Percentiles rank a stretch among this genome's conserved stretches.
phyloP scores from a whole-genome alignment of 2,113 vertebrate genomes.

The Periophthalmus modestus region DNA sequence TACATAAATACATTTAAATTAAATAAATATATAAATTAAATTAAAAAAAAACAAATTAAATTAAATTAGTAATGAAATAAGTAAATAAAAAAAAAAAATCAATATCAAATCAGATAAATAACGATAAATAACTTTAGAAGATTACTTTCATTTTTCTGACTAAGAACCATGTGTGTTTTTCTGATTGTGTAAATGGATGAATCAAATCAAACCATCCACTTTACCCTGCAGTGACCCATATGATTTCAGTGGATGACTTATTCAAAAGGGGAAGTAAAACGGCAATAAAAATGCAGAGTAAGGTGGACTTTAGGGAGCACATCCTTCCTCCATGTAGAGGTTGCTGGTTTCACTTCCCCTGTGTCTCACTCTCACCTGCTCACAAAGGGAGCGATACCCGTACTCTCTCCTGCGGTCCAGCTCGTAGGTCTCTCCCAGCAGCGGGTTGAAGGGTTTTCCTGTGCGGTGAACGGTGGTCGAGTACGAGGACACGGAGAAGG shows the following conservation, averaged over 20 bases:
- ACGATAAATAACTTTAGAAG: no score
- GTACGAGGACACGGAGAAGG: conserved; percentile 95
- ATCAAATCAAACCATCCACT: background rate
- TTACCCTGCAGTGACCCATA: background rate
- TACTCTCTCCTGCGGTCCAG: conserved; percentile 89
- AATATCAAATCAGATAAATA: no score
- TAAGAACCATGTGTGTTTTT: background rate
- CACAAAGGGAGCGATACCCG: conserved; percentile 91
- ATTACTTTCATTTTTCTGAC: background rate
- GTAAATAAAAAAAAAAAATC: no score
- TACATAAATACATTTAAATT: background rate
- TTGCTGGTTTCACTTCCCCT: conserved; percentile 62
- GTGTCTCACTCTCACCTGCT: conserved; percentile 82
- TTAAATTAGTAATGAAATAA: no score
- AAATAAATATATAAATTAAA: no score
- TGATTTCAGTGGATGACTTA: background rate
- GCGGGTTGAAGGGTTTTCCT: conserved; percentile 96
- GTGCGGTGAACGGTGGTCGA: conserved; percentile 94
- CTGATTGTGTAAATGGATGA: background rate
- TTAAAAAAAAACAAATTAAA: no score
- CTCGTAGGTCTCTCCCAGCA: conserved; percentile 94
- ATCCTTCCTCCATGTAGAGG: conserved; percentile 3
- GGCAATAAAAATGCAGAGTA: conserved; percentile 24
- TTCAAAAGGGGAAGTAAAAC: conserved; percentile 11
- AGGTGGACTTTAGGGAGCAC: background rate